Evolutionary conservation across 2,113 vertebrate genomes (phyloP).

Genomic region (Sylvietta virens): DNA sequence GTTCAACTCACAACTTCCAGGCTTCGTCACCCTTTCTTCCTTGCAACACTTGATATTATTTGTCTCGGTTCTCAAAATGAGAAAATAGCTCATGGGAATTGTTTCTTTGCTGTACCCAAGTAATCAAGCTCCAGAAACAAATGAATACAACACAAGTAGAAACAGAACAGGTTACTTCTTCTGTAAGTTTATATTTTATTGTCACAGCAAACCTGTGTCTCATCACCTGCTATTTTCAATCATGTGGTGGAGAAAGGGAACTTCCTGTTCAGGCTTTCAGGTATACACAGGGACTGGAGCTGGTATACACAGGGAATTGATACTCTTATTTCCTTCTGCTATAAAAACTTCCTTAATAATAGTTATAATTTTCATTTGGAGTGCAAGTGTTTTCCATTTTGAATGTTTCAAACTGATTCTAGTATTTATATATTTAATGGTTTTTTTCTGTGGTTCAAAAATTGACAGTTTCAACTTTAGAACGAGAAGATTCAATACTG

Average conservation of each 20-base stretch:
- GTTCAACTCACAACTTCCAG: neutral
- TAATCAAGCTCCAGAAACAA: conserved; percentile 11
- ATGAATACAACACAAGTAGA: neutral
- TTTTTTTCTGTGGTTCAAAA: neutral
- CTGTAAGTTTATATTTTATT: neutral
- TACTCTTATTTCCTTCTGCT: neutral
- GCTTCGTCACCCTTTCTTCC: neutral
- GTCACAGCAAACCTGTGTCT: neutral
- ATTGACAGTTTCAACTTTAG: neutral
- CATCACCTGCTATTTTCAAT: neutral
- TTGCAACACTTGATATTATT: neutral
- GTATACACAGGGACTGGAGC: neutral
- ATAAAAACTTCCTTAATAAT: neutral
- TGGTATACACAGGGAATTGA: fast-evolving
- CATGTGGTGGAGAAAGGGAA: neutral
- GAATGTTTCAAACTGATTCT: neutral
- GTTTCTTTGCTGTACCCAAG: neutral
- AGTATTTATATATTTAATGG: neutral
- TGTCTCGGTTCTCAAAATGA: neutral
- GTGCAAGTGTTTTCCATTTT: neutral
- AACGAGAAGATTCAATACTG: neutral
- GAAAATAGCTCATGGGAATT: conserved; percentile 14
- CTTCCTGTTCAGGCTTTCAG: neutral
- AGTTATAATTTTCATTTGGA: neutral
- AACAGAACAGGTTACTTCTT: neutral